Base-by-base conservation (phyloP, 2,888 invertebrate species). In the Drosophila birchii region DNA sequence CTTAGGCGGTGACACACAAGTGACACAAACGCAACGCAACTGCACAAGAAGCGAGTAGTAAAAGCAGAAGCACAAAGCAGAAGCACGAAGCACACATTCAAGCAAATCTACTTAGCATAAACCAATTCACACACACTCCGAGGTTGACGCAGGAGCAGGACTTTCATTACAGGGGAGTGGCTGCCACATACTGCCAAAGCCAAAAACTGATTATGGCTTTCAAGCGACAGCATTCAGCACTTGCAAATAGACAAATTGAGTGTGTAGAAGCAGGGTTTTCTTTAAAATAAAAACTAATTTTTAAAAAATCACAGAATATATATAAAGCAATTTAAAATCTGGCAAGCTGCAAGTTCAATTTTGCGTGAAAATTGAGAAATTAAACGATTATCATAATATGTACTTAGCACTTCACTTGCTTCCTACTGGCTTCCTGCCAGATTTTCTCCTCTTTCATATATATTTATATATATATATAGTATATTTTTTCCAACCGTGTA, bases 81-180 rank as follows among this genome's bases (percentile, higher is more conserved):
- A 8, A 7, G 29, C 8, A 29, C 26, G 29, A 8, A 29, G 29
- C 29, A 26, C 73, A 82, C 80, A 78, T 83, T 79, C 75, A 61
- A 67, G 76, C 43, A 88, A 83, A 83, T 88, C 83, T 86, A 88
- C 83, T 83, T 83, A 83, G 69, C 78, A 80, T 85, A 88, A 83
- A 88, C 83, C 88, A 83, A 88, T 87, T 83, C 86, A 64, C 81
- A 74, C 57, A 47, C 57, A 44, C 51, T 45, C n/a, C 14, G 11
- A 43, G 43, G 16, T 6, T 38, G 29, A 12, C 20, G 8, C 26
- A 14, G 36, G 18, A 14, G 32, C 9, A 23, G 4, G 41, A 34
- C 58, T 39, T 44, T 69, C 49, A 68, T 69, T 68, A 41, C 41
- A 36, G 70, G 56, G 70, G 68, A 68, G 68, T 68, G 68, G 68